A percentile compares a stretch with the other conserved stretches of the same genome.
phyloP scores from a whole-genome alignment of 2,113 vertebrate genomes.

The Platichthys stellatus region DNA sequence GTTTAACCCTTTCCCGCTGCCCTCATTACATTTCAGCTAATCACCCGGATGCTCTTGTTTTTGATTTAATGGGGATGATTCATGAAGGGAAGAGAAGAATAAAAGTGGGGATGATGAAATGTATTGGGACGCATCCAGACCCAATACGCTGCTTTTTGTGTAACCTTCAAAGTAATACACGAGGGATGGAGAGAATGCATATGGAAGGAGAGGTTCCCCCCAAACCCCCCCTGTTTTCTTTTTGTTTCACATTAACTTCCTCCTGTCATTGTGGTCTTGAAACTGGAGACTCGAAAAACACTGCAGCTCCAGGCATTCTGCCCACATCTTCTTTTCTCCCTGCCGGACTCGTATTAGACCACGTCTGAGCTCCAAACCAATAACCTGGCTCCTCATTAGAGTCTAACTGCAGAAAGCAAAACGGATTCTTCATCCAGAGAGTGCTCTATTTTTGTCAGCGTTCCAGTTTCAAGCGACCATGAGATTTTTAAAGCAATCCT shows the following conservation, averaged over 20 bases:
- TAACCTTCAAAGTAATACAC: conserved; percentile 50
- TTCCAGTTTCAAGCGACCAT: conserved; percentile 47
- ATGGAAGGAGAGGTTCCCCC: conserved; percentile 22
- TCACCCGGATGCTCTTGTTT: conserved; percentile 45
- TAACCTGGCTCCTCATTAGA: conserved; percentile 31
- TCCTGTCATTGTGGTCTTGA: conserved; percentile 42
- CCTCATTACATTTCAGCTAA: conserved; percentile 30
- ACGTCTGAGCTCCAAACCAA: conserved; percentile 34
- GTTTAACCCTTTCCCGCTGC: conserved; percentile 10
- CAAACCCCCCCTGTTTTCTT: background rate
- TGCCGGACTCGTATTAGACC: conserved; percentile 26
- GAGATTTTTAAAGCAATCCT: conserved; percentile 11
- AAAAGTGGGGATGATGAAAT: conserved; percentile 38
- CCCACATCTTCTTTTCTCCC: conserved; percentile 33
- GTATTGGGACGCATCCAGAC: conserved; percentile 51
- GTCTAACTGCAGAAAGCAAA: conserved; percentile 24
- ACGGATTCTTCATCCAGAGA: conserved; percentile 6
- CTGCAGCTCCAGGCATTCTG: conserved; percentile 47
- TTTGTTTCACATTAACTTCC: conserved; percentile 39
- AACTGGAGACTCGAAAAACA: conserved; percentile 41
- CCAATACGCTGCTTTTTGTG: conserved; percentile 53
- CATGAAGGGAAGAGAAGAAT: conserved; percentile 47
- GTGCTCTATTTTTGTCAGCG: conserved; percentile 35
- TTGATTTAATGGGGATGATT: conserved; percentile 55
- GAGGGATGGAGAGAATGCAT: conserved; percentile 29